Base-by-base conservation (phyloP, 2,113 vertebrate species). In the Callithrix jacchus region DNA sequence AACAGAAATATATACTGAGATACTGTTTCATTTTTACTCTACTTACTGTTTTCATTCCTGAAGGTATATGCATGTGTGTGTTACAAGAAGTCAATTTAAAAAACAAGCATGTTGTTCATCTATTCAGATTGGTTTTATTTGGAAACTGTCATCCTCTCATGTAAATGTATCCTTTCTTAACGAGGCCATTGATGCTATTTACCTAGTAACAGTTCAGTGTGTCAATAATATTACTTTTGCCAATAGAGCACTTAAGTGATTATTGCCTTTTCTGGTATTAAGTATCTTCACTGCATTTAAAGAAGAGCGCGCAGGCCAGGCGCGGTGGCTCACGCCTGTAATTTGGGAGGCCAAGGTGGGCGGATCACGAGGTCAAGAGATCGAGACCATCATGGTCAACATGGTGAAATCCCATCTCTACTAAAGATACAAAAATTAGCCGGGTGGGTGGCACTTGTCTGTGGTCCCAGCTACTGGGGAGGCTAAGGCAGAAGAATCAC, bases 141-240 rank as follows among this genome's bases (percentile, higher is more conserved):
- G 71, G 70, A 61, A 89, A 91, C 56, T 85, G 8, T 37, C 40
- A 13, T 88, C 42, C 54, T 87, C 54, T 89, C n/a, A 20, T 81
- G 54, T 74, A 77, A 84, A 83, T 74, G 42, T 23, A 52, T 58
- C 80, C 56, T 74, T 56, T 95, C 45, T 77, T 71, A 87, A 95
- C 68, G 92, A 93, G 83, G 68, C 74, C n/a, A 73, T 89, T 92
- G 90, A 23, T 83, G 81, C 49, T 61, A 37, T 90, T 97, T 96
- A 80, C 37, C 79, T 42, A 79, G 79, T 89, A 86, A 91, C 86
- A 73, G 86, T 96, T 84, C 89, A 83, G 30, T 82, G 37, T 89
- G 83, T 97, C 92, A 82, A 45, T 97, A 91, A 61, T 49, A 86
- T 68, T 74, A 73, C 49, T 90, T 92, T 93, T 89, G 70, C 96